Evolutionary conservation across 1,140 invertebrate species (phyloP).

Genomic region (Lepidurus arcticus): DNA sequence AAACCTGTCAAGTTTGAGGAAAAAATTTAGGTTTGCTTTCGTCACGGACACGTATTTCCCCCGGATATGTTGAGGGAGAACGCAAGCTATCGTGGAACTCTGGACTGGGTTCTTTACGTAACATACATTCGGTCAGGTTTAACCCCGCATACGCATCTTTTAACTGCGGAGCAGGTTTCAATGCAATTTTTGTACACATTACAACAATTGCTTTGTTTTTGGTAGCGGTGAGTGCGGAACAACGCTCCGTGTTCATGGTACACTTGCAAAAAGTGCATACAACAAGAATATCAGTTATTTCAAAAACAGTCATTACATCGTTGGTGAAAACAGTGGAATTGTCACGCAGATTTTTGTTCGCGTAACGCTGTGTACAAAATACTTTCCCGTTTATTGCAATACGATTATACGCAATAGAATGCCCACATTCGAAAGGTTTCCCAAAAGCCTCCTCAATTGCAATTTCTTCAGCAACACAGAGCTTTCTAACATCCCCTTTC

Average conservation of each 20-base stretch:
- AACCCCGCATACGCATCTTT: not conserved
- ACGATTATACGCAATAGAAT: not conserved
- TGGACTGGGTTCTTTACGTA: not conserved
- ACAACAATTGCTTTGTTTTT: not conserved
- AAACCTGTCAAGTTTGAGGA: not conserved
- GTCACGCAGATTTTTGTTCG: not conserved
- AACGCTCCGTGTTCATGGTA: not conserved
- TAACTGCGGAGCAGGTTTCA: not conserved
- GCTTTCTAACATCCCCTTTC: not conserved
- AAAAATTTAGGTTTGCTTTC: not conserved
- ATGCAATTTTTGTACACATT: not conserved
- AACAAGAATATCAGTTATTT: constrained; percentile 25
- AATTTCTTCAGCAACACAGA: not conserved
- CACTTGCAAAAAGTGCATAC: not conserved
- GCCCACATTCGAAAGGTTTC: not conserved
- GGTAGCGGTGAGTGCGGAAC: not conserved
- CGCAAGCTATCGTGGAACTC: not conserved
- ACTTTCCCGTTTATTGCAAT: constrained; percentile 26
- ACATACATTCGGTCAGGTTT: not conserved
- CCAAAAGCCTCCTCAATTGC: not conserved
- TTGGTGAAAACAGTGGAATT: constrained; percentile 15
- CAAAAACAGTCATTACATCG: not conserved
- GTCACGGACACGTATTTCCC: not conserved
- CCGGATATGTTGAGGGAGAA: constrained; percentile 4
- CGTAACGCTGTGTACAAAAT: constrained; percentile 24